Evolutionary conservation across 2,888 invertebrate species (phyloP).

Genomic region (Acrocera orbiculus): DNA sequence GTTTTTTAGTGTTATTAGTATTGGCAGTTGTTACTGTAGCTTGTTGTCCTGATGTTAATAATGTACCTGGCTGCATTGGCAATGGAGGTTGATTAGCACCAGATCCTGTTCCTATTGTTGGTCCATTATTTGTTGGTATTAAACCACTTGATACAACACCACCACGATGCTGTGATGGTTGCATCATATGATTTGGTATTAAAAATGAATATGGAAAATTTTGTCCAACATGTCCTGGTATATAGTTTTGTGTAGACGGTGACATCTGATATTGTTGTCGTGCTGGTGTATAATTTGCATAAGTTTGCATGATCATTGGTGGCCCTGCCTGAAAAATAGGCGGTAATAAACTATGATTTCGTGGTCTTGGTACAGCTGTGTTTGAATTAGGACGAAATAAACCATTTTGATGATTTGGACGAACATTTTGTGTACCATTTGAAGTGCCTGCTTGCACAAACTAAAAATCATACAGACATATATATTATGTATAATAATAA

Average conservation of each 20-base stretch:
- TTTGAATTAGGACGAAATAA: conserved; percentile 21
- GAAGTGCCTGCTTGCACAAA: conserved; percentile 22
- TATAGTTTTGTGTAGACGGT: conserved; percentile 10
- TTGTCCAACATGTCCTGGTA: neutral
- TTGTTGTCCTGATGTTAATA: conserved; percentile 1
- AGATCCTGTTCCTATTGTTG: conserved; percentile 1
- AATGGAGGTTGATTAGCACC: neutral
- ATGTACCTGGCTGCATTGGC: no score
- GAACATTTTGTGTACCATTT: conserved; percentile 15
- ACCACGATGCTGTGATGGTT: conserved; percentile 19
- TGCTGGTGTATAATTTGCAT: no score
- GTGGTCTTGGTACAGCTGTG: conserved; percentile 17
- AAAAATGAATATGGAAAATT: conserved; percentile 14
- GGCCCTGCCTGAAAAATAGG: conserved; percentile 22
- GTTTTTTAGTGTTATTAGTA: conserved; percentile 19
- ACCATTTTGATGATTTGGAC: conserved; percentile 15
- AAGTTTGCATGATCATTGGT: conserved; percentile 12
- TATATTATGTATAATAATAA: neutral
- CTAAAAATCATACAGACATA: conserved; percentile 14
- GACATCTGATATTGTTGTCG: conserved; percentile 21
- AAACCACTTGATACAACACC: conserved; percentile 12
- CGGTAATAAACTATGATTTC: conserved; percentile 7
- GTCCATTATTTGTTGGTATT: conserved; percentile 1
- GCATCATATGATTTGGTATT: no score
- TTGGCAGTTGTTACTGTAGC: conserved; percentile 14